These are phyloP conservation scores for Drosophila incognita DNA, from an alignment of 2,888 invertebrate species.

Conservation along the genomic window DNA sequence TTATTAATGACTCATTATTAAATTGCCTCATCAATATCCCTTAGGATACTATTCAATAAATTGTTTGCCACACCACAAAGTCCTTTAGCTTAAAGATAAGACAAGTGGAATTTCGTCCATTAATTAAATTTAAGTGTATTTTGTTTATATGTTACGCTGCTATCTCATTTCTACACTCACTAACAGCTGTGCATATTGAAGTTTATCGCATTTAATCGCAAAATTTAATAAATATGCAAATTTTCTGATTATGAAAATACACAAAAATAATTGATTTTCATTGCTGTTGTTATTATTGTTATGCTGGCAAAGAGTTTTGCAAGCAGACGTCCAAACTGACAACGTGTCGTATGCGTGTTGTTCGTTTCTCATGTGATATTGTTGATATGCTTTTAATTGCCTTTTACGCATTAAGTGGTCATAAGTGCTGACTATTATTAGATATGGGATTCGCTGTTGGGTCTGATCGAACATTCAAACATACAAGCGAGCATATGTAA, in stretches of 20 bases:
- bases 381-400: constrained; percentile 66
- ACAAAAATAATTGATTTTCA: constrained; percentile 60
- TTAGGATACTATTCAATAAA: constrained; percentile 17
- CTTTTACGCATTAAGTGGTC: constrained; percentile 25
- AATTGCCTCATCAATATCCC: constrained; percentile 35
- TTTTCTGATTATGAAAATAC: constrained; percentile 59
- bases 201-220: constrained; percentile 67
- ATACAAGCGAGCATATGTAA: neutral
- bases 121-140: constrained; percentile 20
- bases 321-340: constrained; percentile 3
- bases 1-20: constrained; percentile 27
- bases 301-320: constrained; percentile 12
- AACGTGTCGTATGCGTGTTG: constrained; percentile 38
- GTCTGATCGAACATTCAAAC: constrained; percentile 3
- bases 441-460: constrained; percentile 29
- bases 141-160: constrained; percentile 11
- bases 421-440: constrained; percentile 30
- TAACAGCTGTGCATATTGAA: constrained; percentile 21
- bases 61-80: constrained; percentile 27
- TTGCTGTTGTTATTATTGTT: constrained; percentile 27
- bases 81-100: constrained; percentile 1
- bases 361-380: constrained; percentile 12
- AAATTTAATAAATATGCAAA: constrained; percentile 79
- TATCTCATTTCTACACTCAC: constrained; percentile 13
- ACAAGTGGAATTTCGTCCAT: constrained; percentile 16